phyloP scores from a whole-genome alignment of 2,797 vertebrate genomes.

The Rhincodon typus region DNA sequence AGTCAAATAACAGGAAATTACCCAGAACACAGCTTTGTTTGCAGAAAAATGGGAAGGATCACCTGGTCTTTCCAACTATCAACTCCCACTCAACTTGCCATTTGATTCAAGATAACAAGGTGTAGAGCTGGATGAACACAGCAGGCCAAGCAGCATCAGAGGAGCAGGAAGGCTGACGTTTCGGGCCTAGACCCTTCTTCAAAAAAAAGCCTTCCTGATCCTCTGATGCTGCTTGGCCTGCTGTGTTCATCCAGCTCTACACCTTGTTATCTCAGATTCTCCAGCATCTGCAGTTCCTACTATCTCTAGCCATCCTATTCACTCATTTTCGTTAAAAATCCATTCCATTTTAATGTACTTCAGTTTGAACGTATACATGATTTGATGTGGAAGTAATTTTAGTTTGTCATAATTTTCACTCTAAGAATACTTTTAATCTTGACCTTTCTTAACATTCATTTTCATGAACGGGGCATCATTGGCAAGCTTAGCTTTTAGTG shows the following conservation, averaged over 20 bases:
- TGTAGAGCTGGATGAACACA: no score
- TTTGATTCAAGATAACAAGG: no score
- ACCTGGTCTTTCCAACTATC: background rate
- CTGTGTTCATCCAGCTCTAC: no score
- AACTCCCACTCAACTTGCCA: background rate
- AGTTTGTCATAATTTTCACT: background rate
- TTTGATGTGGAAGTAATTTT: background rate
- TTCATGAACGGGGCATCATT: background rate
- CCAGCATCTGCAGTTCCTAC: no score
- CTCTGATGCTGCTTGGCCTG: no score
- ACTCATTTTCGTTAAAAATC: background rate
- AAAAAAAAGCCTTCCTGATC: no score
- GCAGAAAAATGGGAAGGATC: background rate
- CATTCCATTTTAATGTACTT: background rate
- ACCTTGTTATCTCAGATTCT: no score
- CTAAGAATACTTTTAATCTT: background rate
- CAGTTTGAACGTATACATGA: background rate
- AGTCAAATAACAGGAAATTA: background rate
- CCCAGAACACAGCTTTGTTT: background rate
- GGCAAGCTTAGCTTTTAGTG: background rate
- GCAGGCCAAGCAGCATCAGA: no score
- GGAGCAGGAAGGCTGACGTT: no score
- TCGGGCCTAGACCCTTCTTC: no score
- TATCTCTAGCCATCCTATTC: no score
- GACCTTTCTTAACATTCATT: background rate